These are phyloP conservation scores for Plagiodera versicolora DNA, from an alignment of 2,888 invertebrate species.

Conservation along the genomic window DNA sequence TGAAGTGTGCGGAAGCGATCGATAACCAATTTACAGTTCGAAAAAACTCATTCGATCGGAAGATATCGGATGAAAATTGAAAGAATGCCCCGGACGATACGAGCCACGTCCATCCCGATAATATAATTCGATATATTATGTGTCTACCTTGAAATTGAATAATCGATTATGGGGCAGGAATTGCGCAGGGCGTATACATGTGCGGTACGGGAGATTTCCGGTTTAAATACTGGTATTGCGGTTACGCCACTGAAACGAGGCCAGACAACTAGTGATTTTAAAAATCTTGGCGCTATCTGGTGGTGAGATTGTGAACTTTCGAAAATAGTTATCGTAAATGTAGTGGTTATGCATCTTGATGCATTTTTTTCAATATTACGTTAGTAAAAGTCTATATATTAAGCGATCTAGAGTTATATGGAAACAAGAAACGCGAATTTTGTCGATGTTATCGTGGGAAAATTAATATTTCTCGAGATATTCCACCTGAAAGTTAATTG, in stretches of 20 bases:
- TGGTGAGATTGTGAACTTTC: no score
- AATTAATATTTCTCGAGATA: no score
- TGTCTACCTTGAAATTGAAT: constrained; percentile 27
- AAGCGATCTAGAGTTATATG: no score
- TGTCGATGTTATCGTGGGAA: no score
- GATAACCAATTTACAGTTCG: constrained; percentile 18
- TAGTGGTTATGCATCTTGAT: no score
- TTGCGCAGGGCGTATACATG: constrained; percentile 2
- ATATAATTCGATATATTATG: constrained; percentile 13
- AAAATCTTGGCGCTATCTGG: no score
- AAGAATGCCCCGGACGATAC: background rate
- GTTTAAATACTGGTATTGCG: background rate
- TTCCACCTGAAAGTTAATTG: no score
- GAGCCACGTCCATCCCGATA: constrained; percentile 19
- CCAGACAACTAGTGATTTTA: no score
- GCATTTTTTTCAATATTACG: no score
- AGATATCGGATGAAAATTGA: constrained; percentile 9
- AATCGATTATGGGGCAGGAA: constrained; percentile 20
- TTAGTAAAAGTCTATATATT: no score
- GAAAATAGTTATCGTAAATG: no score
- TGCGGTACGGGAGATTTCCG: background rate
- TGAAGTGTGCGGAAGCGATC: constrained; percentile 11
- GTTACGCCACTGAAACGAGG: background rate
- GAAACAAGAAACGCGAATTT: no score
- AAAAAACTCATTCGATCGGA: background rate